Percentiles rank a stretch among this genome's conserved stretches.
phyloP scores from a whole-genome alignment of 2,113 vertebrate species.

The Salvelinus fontinalis region DNA sequence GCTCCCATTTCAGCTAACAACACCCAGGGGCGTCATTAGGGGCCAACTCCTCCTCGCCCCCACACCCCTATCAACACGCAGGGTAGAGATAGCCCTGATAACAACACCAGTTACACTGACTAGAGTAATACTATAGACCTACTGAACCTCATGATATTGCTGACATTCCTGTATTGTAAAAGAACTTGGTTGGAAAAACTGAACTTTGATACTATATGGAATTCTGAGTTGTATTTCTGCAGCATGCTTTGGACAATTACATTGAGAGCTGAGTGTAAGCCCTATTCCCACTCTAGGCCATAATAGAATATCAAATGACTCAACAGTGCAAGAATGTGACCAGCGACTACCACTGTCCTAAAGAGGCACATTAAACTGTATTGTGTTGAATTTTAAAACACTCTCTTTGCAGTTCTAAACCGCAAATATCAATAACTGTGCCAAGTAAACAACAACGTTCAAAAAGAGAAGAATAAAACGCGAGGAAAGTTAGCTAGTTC shows the following conservation, averaged over 20 bases:
- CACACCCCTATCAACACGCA: neutral
- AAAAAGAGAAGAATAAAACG: no score
- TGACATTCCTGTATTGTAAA: neutral
- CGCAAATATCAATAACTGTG: neutral
- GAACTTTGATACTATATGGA: neutral
- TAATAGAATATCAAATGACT: slow-evolving; percentile 3
- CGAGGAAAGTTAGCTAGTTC: neutral
- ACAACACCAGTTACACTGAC: neutral
- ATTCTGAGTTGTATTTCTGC: neutral
- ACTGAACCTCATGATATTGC: neutral
- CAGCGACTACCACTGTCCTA: neutral
- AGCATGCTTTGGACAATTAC: neutral
- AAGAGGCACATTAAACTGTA: neutral
- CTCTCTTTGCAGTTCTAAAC: neutral
- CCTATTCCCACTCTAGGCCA: neutral
- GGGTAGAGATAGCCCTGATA: neutral
- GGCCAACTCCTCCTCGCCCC: neutral
- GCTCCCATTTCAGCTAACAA: slow-evolving; percentile 15
- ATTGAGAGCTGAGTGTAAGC: neutral
- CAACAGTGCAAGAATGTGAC: neutral
- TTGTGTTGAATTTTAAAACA: neutral
- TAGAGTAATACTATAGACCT: slow-evolving; percentile 3
- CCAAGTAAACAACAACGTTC: neutral
- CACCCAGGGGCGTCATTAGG: slow-evolving; percentile 23
- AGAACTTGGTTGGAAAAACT: neutral